phyloP scores from a whole-genome alignment of 2,888 invertebrate genomes.

The Caenorhabditis virilis region DNA sequence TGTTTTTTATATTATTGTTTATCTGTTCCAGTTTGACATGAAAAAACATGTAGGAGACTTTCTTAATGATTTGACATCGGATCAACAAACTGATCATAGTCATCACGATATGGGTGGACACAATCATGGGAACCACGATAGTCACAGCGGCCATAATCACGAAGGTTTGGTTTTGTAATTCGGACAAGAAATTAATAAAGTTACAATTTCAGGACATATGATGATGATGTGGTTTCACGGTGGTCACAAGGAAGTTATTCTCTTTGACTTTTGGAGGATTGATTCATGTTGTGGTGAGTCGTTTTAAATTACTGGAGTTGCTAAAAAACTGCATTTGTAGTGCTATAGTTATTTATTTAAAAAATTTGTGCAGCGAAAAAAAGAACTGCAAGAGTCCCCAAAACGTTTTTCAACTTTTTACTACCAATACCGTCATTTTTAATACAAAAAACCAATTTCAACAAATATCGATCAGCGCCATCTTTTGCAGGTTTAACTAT shows the following conservation, averaged over 20 bases:
- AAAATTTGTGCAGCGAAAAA: too few species aligned
- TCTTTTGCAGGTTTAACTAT: slow-evolving; percentile 77
- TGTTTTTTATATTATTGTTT: not conserved
- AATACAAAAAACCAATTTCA: too few species aligned
- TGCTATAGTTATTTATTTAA: too few species aligned
- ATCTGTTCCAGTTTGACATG: slow-evolving; percentile 2
- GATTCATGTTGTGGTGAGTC: slow-evolving; percentile 29
- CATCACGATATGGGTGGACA: not conserved
- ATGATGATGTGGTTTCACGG: slow-evolving; percentile 68
- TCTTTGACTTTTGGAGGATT: slow-evolving; percentile 66
- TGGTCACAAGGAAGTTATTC: slow-evolving; percentile 61
- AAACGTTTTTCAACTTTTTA: too few species aligned
- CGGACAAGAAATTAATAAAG: too few species aligned
- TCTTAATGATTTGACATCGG: slow-evolving; percentile 1
- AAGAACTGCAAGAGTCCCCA: too few species aligned
- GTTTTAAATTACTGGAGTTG: not conserved
- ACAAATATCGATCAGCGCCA: too few species aligned
- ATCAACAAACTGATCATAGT: not conserved
- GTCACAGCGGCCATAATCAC: not conserved
- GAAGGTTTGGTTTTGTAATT: not conserved
- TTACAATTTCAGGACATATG: slow-evolving; percentile 18
- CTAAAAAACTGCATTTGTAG: slow-evolving; percentile 4
- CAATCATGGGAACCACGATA: not conserved
- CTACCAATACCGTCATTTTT: too few species aligned
- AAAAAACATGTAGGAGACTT: slow-evolving; percentile 2